phyloP scores from a whole-genome alignment of 2,888 invertebrate genomes.

The Lissocephala sabroskyi region DNA sequence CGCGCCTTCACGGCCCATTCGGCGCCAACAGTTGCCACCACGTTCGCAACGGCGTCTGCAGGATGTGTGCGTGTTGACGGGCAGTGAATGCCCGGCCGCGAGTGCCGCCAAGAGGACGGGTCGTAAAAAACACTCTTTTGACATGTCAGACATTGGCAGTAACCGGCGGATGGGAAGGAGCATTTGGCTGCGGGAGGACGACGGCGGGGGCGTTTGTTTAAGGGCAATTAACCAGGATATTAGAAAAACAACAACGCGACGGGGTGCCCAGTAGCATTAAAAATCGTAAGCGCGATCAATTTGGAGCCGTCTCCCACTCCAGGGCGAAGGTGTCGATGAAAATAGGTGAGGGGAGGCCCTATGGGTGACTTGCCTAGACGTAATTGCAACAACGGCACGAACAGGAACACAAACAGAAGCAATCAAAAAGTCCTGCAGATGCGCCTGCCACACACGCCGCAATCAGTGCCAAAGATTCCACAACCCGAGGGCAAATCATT shows the following conservation, averaged over 20 bases:
- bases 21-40: conserved; percentile 19
- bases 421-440: not conserved
- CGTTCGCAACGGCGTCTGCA: not conserved
- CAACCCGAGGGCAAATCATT: conserved; percentile 37
- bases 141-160: conserved; percentile 8
- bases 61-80: conserved; percentile 26
- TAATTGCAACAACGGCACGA: too few species aligned
- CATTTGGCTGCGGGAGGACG: conserved; percentile 8
- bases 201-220: conserved; percentile 16
- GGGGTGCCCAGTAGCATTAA: conserved; percentile 17
- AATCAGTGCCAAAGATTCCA: conserved; percentile 46
- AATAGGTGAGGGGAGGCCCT: too few species aligned
- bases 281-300: conserved; percentile 27
- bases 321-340: too few species aligned
- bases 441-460: conserved; percentile 8
- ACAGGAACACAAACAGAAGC: not conserved
- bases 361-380: too few species aligned
- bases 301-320: conserved; percentile 26
- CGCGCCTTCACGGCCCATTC: conserved; percentile 19
- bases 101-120: not conserved
- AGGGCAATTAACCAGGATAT: conserved; percentile 50
- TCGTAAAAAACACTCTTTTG: conserved; percentile 14
- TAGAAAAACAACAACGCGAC: conserved; percentile 15
- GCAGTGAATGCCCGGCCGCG: conserved; percentile 20
- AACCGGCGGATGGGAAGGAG: conserved; percentile 4